Evolutionary conservation across 2,113 vertebrate species (phyloP), one percentile per base, ranked within the genome.

Genomic region (Neomonachus schauinslandi): DNA sequence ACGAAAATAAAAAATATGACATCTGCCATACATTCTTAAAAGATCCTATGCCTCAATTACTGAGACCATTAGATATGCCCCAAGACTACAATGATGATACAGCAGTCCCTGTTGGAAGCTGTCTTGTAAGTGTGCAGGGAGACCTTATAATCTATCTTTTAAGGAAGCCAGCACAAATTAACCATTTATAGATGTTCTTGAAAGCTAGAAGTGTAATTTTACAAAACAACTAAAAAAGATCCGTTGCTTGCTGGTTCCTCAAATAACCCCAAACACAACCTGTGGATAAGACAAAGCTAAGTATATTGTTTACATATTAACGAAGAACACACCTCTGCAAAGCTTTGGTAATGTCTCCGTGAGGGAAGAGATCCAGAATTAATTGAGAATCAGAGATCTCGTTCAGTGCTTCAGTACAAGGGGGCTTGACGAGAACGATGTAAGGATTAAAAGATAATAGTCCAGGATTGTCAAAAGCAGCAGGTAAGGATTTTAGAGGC

Each of bases 1-100:
- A 77, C n/a, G 91, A 88, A 95, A 95, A 49, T 51, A 93, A 42
- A 31, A 93, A 93, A 76, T 24, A 72, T 65, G 36, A n/a, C 26
- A 69, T 15, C 14, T 69, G 59, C 63, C 16, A 76, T 55, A 80
- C 33, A 55, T 49, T 88, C 24, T 36, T 63, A 42, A 91, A 77
- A 67, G 63, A 82, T 67, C 33, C 88, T 87, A 9, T 6, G 33
- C 36, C 63, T 89, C 65, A 77, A 26, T 89, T 89, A 36, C 71
- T 28, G 42, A 96, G 84, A 81, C 33, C 14, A 63, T 77, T 61
- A 69, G 13, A 7, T 82, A 76, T 59, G 72, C 80, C 57, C 93
- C 87, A 55, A 81, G 63, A 94, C 81, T 36, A 86, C 13, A 42
- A 21, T 89, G 61, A 55, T 67, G 36, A 89, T 36, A 51, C 3